These are phyloP conservation scores for Polydrusus pterygomalis DNA, from an alignment of 2,888 invertebrate species.

Conservation along the genomic window DNA sequence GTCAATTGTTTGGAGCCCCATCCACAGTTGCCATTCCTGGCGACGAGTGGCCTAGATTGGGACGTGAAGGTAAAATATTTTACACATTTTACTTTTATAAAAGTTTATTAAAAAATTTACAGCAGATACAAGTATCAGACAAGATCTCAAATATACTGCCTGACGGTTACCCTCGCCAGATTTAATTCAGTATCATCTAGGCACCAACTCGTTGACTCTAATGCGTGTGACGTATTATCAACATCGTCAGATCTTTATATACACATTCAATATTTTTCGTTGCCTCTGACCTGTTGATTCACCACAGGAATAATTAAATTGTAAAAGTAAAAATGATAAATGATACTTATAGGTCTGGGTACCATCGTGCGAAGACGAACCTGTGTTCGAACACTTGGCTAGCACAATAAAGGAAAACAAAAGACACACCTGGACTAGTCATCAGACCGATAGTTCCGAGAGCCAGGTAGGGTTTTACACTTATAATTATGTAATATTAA, in stretches of 20 bases:
- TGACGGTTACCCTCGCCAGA: too few relatives aligned
- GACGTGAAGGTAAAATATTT: slow-evolving; percentile 93
- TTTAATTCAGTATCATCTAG: too few relatives aligned
- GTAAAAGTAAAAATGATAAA: neutral
- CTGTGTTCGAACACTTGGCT: slow-evolving; percentile 75
- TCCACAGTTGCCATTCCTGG: slow-evolving; percentile 89
- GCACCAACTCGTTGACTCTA: too few relatives aligned
- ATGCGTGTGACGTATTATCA: too few relatives aligned
- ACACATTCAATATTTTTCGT: too few relatives aligned
- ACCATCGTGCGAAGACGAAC: slow-evolving; percentile 79
- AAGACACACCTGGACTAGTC: slow-evolving; percentile 48
- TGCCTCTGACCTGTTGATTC: neutral
- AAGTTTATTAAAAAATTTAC: too few relatives aligned
- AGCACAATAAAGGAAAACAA: slow-evolving; percentile 67
- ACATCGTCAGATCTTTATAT: too few relatives aligned
- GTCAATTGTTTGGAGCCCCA: slow-evolving; percentile 93
- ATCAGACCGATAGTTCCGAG: slow-evolving; percentile 59
- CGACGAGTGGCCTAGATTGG: slow-evolving; percentile 93
- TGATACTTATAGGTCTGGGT: slow-evolving; percentile 79
- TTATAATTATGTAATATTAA: too few relatives aligned
- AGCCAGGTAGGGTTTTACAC: slow-evolving; percentile 51
- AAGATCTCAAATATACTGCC: too few relatives aligned
- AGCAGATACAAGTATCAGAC: too few relatives aligned
- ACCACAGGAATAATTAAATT: neutral
- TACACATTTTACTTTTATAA: too few relatives aligned